Percentiles rank a stretch among this genome's conserved stretches.
Conservation (phyloP, 2,888 invertebrate genomes). For the Myopa testacea region DNA sequence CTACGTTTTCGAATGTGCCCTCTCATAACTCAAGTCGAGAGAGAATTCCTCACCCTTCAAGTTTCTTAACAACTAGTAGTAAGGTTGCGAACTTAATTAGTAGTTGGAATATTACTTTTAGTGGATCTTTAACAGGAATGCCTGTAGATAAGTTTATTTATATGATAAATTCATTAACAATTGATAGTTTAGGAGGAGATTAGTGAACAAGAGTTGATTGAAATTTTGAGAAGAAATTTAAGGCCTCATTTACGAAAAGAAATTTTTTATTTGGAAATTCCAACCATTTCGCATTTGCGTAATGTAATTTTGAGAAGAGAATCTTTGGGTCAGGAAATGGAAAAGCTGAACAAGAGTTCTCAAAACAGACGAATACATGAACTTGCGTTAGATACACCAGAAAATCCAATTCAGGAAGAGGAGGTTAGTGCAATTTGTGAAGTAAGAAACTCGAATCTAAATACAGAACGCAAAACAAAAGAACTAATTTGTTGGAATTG, state of each 20-base stretch:
- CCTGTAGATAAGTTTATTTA: conserved; percentile 41
- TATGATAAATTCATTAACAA: conserved; percentile 36
- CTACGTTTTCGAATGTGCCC: not conserved
- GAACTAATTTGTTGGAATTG: conserved; percentile 39
- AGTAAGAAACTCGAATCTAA: not conserved
- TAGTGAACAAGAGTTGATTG: conserved; percentile 29
- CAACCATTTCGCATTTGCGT: conserved; percentile 19
- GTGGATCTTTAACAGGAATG: no score
- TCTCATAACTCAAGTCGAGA: not conserved
- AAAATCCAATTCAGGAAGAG: not conserved
- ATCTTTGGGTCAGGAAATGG: conserved; percentile 8
- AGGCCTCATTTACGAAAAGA: conserved; percentile 25
- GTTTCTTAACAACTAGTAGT: conserved; percentile 20
- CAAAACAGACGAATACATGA: conserved; percentile 20
- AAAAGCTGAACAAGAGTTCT: conserved; percentile 2
- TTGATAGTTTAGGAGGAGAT: conserved; percentile 37
- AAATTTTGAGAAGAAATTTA: conserved; percentile 34
- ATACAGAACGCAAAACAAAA: not conserved
- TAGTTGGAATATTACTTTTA: no score
- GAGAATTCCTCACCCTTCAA: conserved; percentile 20
- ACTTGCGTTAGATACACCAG: not conserved
- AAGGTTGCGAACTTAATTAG: no score
- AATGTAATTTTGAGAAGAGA: conserved; percentile 20
- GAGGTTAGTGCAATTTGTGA: conserved; percentile 20
- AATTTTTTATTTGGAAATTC: conserved; percentile 21